These are phyloP conservation scores for Heterocephalus glaber DNA, from an alignment of 2,113 vertebrate genomes.

Conservation along the genomic window DNA sequence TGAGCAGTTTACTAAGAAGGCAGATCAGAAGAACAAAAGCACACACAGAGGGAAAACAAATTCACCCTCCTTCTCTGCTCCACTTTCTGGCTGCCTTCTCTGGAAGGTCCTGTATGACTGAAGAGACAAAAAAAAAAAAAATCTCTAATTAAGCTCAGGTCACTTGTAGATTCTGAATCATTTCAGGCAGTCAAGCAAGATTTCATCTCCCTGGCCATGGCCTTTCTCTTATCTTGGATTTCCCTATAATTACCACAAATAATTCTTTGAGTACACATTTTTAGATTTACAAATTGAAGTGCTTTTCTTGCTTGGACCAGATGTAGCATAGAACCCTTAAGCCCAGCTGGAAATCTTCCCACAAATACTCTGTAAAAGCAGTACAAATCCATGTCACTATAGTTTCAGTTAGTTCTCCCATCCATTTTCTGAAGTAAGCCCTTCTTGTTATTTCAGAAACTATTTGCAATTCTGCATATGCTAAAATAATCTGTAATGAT, in stretches of 20 bases:
- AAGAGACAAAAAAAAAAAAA: neutral
- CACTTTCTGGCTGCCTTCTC: neutral
- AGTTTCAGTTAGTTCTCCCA: neutral
- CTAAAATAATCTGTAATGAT: neutral
- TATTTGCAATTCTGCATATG: neutral
- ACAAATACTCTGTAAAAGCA: neutral
- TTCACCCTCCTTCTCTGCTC: neutral
- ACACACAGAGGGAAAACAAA: neutral
- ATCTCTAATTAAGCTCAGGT: neutral
- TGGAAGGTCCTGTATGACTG: neutral
- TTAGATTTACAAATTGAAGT: neutral
- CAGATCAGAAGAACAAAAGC: neutral
- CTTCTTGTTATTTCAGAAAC: neutral
- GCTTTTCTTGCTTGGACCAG: neutral
- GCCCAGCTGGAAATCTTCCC: neutral
- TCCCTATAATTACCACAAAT: neutral
- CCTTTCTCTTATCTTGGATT: neutral
- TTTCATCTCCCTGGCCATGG: neutral
- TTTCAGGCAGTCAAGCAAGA: neutral
- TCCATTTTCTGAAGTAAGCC: neutral
- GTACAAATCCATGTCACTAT: neutral
- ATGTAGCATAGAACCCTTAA: neutral
- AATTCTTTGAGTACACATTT: neutral
- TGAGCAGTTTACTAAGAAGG: neutral
- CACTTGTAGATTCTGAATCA: neutral